phyloP scores from a whole-genome alignment of 2,113 vertebrate species.

The Sorex araneus region DNA sequence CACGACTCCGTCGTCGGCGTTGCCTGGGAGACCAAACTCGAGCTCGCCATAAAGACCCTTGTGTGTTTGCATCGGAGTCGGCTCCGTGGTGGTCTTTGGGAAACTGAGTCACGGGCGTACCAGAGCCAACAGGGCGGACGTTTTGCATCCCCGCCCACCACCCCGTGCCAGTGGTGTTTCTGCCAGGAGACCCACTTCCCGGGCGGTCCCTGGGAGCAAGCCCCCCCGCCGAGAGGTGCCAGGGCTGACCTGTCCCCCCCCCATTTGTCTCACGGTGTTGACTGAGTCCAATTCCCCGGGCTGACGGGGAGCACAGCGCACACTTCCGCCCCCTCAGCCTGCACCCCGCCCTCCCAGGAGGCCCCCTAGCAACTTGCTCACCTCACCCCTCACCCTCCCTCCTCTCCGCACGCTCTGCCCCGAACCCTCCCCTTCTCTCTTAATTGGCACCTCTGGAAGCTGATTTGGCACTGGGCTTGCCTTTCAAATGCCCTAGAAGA shows the following conservation, averaged over 20 bases:
- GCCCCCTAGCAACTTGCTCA: background rate
- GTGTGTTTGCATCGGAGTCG: too few species aligned
- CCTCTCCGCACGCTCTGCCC: too few species aligned
- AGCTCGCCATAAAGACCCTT: too few species aligned
- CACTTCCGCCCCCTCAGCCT: too few species aligned
- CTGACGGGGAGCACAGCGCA: too few species aligned
- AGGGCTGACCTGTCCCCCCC: background rate
- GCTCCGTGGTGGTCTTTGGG: too few species aligned
- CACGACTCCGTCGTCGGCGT: too few species aligned
- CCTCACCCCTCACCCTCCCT: too few species aligned
- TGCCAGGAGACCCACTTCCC: background rate
- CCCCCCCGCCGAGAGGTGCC: background rate
- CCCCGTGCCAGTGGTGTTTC: background rate
- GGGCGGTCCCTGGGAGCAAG: fast-evolving
- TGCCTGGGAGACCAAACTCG: too few species aligned
- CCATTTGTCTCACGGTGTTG: background rate
- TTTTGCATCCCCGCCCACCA: background rate
- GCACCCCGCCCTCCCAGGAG: background rate
- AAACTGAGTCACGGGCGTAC: too few species aligned
- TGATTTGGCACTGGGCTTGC: background rate
- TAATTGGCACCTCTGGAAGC: background rate
- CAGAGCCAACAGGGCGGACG: background rate
- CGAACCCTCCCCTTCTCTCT: background rate
- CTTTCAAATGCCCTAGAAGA: conserved; percentile 70
- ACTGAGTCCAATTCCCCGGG: background rate